Percentiles rank a stretch among this genome's conserved stretches.
These are phyloP conservation scores for Urocyon cinereoargenteus DNA, from an alignment of 2,797 vertebrate genomes.

Conservation along the genomic window DNA sequence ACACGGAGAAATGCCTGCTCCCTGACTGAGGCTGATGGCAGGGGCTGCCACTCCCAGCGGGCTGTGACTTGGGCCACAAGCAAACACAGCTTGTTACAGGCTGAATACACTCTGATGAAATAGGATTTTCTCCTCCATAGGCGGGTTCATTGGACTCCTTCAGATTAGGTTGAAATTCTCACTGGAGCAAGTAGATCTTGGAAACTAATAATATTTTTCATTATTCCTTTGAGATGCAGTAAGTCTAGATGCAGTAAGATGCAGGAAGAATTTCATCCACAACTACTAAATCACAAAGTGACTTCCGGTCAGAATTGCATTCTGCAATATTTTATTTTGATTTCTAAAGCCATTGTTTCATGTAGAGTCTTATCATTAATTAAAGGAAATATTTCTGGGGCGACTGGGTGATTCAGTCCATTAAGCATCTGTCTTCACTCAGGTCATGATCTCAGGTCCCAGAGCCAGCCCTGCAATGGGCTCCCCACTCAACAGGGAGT, in stretches of 20 bases:
- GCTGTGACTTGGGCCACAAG: constrained; percentile 23
- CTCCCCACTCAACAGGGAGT: too few relatives aligned
- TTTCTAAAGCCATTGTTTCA: not conserved
- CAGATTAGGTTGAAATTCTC: constrained; percentile 56
- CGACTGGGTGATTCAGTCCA: too few relatives aligned
- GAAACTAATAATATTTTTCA: not conserved
- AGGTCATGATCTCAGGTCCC: too few relatives aligned
- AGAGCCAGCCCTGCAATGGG: too few relatives aligned
- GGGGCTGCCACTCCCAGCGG: not conserved
- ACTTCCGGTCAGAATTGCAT: not conserved
- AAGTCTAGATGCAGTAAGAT: too few relatives aligned
- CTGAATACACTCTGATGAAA: constrained; percentile 57
- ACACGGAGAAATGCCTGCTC: constrained; percentile 60
- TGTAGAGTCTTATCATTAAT: not conserved
- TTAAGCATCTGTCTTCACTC: too few relatives aligned
- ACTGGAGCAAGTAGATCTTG: not conserved
- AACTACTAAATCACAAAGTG: not conserved
- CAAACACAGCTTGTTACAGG: constrained; percentile 6
- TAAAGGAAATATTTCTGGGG: not conserved
- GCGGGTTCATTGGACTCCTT: not conserved
- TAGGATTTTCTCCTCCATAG: not conserved
- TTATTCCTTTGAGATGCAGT: not conserved
- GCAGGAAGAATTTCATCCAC: not conserved
- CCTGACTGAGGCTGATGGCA: constrained; percentile 6
- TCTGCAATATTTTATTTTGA: not conserved